phyloP scores from a whole-genome alignment of 1,140 invertebrate species.

The Dinoponera quadriceps region DNA sequence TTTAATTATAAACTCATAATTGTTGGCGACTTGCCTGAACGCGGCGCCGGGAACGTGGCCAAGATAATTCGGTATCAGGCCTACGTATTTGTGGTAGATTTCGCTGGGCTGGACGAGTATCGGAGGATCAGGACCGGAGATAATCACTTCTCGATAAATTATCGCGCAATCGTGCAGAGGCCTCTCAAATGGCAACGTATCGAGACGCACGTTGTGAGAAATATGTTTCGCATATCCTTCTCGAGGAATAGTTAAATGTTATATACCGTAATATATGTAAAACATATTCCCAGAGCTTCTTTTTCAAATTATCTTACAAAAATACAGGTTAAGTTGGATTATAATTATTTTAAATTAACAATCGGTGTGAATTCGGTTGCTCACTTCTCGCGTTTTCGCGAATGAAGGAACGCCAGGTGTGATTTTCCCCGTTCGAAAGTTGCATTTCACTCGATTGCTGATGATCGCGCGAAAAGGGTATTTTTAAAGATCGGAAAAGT shows the following conservation, averaged over 20 bases:
- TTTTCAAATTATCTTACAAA: constrained; percentile 5
- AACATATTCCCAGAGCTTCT: too few species aligned
- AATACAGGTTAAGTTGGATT: constrained; percentile 9
- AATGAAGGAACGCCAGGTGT: constrained; percentile 69
- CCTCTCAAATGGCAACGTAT: constrained; percentile 88
- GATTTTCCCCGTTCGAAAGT: constrained; percentile 66
- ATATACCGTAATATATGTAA: not conserved
- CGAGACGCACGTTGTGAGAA: constrained; percentile 88
- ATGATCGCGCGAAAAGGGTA: not conserved
- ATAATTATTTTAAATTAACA: not conserved
- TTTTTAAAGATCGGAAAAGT: not conserved
- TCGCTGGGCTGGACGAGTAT: constrained; percentile 84
- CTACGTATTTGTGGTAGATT: constrained; percentile 90
- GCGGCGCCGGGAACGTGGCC: constrained; percentile 90
- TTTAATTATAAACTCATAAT: constrained; percentile 15
- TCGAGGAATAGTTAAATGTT: constrained; percentile 28
- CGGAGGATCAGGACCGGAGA: constrained; percentile 85
- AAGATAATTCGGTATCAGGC: constrained; percentile 90
- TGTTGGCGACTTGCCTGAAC: constrained; percentile 85
- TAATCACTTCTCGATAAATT: constrained; percentile 88
- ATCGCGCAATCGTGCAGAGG: constrained; percentile 89
- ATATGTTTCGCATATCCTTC: constrained; percentile 89
- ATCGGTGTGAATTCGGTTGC: not conserved
- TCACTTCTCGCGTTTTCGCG: constrained; percentile 68
- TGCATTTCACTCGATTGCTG: constrained; percentile 57